A percentile compares a stretch with the other conserved stretches of the same genome.
Conservation (phyloP, 2,797 vertebrate genomes). For the Numenius phaeopus region DNA sequence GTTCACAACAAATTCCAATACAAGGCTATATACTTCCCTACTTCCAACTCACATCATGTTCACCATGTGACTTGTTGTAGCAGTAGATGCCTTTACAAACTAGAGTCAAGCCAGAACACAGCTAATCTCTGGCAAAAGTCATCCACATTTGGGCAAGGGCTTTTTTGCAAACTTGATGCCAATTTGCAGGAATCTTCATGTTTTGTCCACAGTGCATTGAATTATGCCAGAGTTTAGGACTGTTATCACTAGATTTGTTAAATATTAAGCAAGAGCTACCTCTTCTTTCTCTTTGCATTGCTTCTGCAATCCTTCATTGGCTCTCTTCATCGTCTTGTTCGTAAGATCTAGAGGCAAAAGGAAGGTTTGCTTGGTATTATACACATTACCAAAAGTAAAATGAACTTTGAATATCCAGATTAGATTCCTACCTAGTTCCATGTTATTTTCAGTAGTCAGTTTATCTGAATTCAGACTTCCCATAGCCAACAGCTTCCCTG, state of each 20-base stretch:
- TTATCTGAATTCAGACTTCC: not conserved
- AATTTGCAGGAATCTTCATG: not conserved
- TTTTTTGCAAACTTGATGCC: not conserved
- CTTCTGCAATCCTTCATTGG: slow-evolving; percentile 45
- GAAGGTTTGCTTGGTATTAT: not conserved
- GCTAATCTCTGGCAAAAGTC: not conserved
- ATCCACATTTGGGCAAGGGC: not conserved
- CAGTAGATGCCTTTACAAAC: not conserved
- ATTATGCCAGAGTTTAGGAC: not conserved
- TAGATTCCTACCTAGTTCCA: slow-evolving; percentile 46
- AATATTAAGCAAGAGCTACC: slow-evolving; percentile 43
- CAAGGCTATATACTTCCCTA: not conserved
- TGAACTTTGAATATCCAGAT: not conserved
- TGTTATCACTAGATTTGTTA: not conserved
- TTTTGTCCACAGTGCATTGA: not conserved
- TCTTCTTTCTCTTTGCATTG: slow-evolving; percentile 73
- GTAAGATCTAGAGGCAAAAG: not conserved
- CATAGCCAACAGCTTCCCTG: not conserved
- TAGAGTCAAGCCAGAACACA: not conserved
- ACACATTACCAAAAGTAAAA: not conserved
- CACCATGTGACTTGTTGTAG: not conserved
- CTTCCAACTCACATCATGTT: not conserved
- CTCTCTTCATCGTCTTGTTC: not conserved
- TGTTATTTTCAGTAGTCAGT: not conserved
- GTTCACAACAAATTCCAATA: not conserved